Conservation (phyloP, 2,113 vertebrate genomes). For the Drymodes brunneopygia region DNA sequence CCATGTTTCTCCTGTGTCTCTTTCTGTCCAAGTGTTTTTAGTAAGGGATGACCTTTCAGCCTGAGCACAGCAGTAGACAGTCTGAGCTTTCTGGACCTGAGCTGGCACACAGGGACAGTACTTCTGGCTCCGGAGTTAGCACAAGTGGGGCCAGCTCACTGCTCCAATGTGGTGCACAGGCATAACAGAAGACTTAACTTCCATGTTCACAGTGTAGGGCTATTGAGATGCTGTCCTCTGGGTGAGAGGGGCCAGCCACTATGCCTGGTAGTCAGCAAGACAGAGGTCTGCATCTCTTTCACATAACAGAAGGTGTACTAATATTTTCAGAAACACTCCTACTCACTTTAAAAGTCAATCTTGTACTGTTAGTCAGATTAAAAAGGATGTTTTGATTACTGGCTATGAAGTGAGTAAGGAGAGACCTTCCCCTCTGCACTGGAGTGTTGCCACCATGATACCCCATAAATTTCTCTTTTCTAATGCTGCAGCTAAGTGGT, state of each 20-base stretch:
- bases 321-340: background rate
- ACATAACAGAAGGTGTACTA: background rate
- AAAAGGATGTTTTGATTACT: background rate
- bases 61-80: background rate
- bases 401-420: background rate
- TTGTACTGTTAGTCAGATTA: background rate
- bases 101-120: background rate
- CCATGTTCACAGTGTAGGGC: background rate
- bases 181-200: background rate
- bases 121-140: background rate
- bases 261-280: background rate
- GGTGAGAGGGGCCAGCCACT: background rate
- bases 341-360: background rate
- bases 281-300: background rate
- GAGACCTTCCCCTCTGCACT: background rate
- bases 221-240: background rate
- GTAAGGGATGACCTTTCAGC: background rate
- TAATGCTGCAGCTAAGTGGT: background rate
- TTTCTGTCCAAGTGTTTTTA: background rate
- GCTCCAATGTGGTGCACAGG: rapidly evolving
- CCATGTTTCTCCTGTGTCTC: background rate
- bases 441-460: background rate
- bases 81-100: background rate
- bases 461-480: background rate
- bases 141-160: background rate